These are phyloP conservation scores for Oryzias woworae DNA, from an alignment of 2,113 vertebrate genomes.

Conservation along the genomic window DNA sequence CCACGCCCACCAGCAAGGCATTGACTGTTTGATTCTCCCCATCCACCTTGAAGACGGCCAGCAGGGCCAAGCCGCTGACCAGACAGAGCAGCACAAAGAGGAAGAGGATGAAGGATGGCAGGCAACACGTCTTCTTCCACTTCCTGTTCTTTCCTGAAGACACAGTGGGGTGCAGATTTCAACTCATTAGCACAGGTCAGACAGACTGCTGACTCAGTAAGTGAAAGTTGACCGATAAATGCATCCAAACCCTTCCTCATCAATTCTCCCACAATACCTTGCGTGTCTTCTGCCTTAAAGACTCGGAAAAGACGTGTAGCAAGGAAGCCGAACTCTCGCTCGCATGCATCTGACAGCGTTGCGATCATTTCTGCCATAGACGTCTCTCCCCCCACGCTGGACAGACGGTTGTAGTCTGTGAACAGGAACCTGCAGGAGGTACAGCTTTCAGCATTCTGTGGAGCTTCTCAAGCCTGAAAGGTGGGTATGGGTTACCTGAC, in stretches of 20 bases:
- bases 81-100: constrained; percentile 85
- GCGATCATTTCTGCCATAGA: constrained; percentile 98
- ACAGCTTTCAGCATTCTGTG: neutral
- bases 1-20: constrained; percentile 83
- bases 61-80: constrained; percentile 82
- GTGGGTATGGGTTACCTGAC: constrained; percentile 9
- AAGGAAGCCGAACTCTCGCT: constrained; percentile 95
- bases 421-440: constrained; percentile 85
- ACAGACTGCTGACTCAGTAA: neutral
- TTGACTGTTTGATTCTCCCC: constrained; percentile 84
- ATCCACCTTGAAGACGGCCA: constrained; percentile 86
- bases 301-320: constrained; percentile 95
- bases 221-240: too few relatives aligned
- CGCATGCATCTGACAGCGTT: constrained; percentile 93
- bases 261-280: constrained; percentile 72
- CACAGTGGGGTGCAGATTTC: neutral
- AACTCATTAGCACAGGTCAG: neutral
- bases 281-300: constrained; percentile 92
- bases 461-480: neutral
- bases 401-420: constrained; percentile 93
- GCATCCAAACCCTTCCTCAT: neutral
- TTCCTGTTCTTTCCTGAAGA: constrained; percentile 84
- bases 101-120: constrained; percentile 93
- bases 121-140: constrained; percentile 97
- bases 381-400: constrained; percentile 94